phyloP scores from a whole-genome alignment of 2,113 vertebrate genomes.

The Menura novaehollandiae region DNA sequence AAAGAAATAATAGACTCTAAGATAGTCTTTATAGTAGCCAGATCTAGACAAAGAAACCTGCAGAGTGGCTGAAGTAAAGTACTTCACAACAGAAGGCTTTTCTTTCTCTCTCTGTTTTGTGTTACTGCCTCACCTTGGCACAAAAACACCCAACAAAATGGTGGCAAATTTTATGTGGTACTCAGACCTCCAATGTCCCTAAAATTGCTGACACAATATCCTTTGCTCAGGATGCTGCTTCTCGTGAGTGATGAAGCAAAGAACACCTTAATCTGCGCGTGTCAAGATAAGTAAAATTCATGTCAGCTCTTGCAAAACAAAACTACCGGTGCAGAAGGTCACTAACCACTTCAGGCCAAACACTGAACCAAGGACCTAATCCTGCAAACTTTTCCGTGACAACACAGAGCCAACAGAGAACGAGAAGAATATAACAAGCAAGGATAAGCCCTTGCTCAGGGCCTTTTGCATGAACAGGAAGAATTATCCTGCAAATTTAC shows the following conservation, averaged over 20 bases:
- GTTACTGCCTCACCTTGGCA: not conserved
- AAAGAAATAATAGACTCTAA: not conserved
- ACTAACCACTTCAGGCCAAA: not conserved
- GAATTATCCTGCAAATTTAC: not conserved
- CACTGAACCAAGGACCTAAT: not conserved
- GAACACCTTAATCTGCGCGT: constrained; percentile 43
- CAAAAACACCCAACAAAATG: not conserved
- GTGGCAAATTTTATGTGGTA: not conserved
- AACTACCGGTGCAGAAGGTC: not conserved
- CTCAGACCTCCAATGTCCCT: not conserved
- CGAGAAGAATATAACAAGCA: not conserved
- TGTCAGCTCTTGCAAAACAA: not conserved
- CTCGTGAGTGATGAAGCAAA: constrained; percentile 51
- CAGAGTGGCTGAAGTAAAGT: not conserved
- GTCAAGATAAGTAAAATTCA: constrained; percentile 23
- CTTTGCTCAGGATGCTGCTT: not conserved
- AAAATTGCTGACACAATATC: constrained; percentile 29
- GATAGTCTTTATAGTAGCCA: not conserved
- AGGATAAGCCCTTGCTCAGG: not conserved
- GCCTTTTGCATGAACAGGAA: not conserved
- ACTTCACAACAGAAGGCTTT: not conserved
- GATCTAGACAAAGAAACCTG: not conserved
- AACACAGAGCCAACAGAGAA: not conserved
- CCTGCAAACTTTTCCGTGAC: not conserved
- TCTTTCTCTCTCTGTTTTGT: not conserved